phyloP scores from a whole-genome alignment of 2,888 invertebrate species.

The Tipula helvola region DNA sequence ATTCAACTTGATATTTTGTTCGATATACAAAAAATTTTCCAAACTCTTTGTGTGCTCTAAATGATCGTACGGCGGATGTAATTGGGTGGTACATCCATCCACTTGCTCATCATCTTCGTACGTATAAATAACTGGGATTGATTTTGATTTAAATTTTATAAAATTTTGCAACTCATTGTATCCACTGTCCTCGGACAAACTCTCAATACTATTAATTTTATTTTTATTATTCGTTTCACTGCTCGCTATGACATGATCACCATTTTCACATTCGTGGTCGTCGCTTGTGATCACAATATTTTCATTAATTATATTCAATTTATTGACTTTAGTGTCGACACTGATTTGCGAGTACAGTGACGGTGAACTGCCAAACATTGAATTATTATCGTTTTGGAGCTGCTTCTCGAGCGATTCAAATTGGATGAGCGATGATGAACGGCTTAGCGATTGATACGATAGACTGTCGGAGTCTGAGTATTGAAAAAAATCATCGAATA shows the following conservation, averaged over 20 bases:
- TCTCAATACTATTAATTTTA: slow-evolving; percentile 54
- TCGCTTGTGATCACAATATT: not conserved
- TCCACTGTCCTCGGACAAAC: slow-evolving; percentile 69
- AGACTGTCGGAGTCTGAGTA: slow-evolving; percentile 35
- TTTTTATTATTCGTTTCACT: slow-evolving; percentile 1
- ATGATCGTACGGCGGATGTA: not conserved
- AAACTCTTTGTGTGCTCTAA: slow-evolving; percentile 4
- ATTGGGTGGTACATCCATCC: not conserved
- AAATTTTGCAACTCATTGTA: slow-evolving; percentile 44
- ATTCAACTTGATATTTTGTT: not conserved
- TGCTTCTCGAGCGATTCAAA: slow-evolving; percentile 72
- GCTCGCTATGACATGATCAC: not conserved
- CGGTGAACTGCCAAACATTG: slow-evolving; percentile 32
- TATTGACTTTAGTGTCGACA: not conserved
- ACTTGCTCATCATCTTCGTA: not conserved
- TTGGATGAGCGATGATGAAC: slow-evolving; percentile 70
- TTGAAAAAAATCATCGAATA: slow-evolving; percentile 19
- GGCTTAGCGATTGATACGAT: slow-evolving; percentile 50
- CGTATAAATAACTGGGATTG: slow-evolving; percentile 26
- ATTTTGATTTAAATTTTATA: slow-evolving; percentile 30
- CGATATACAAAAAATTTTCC: not conserved
- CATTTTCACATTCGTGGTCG: not conserved
- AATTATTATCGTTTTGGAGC: slow-evolving; percentile 37
- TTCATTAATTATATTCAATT: not conserved
- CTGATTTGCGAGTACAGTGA: slow-evolving; percentile 21